Evolutionary conservation across 2,888 invertebrate genomes (phyloP), one percentile per base, ranked within the genome.

Genomic region (Heliconius sara): DNA sequence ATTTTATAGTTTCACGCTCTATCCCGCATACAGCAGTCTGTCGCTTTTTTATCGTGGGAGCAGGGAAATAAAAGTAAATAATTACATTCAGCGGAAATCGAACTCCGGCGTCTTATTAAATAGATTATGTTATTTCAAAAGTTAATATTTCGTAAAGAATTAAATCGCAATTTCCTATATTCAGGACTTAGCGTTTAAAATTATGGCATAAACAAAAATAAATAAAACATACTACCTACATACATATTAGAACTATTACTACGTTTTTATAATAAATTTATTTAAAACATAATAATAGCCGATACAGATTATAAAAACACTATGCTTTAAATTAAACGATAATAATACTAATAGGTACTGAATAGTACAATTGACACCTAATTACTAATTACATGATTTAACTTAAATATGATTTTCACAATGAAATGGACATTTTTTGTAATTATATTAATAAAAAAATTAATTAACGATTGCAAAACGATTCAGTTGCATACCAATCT

Each of bases 401-500:
- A 60, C 0, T n/a, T 12, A 63, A 63, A 63, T 63, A 25, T n/a
- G 1, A n/a, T 63, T n/a, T n/a, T n/a, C 60, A n/a, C 4, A 10
- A 63, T n/a, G 12, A 63, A 63, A 63, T 4, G 25, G 16, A 27
- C 16, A 6, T 27, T 27, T 65, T 65, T 16, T 65, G 19, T 65
- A 5, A 27, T 27, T 65, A 16, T 65, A 27, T 65, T 65, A 65
- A 65, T 65, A 65, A 65, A 27, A 60, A 70, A 65, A 57, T 34
- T 63, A 60, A 76, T 66, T 52, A 76, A 72, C 13, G 65, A 78
- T 39, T 74, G 39, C n/a, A 73, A 25, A 77, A 71, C 57, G 43
- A 76, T 34, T 73, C 57, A 74, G 77, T 78, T 82, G 82, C 81
- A 81, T 78, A 71, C 66, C 74, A 81, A 82, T 82, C 79, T 78